These are phyloP conservation scores for Oreonectes daqikongensis DNA, from an alignment of 2,797 vertebrate species.

Conservation along the genomic window DNA sequence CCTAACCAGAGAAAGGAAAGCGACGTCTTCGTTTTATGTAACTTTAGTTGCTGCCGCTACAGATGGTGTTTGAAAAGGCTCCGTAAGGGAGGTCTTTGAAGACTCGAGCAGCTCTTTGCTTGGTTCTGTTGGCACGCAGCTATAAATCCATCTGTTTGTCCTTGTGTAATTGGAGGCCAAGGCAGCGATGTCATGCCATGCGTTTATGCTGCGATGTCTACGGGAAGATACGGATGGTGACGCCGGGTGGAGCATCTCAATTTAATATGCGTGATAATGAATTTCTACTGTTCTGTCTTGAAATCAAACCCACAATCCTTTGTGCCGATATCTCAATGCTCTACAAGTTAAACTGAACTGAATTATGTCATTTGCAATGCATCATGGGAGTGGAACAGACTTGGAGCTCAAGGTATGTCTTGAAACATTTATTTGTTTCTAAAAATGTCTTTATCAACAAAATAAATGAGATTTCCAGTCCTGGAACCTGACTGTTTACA, in stretches of 20 bases:
- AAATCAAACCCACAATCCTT: no score
- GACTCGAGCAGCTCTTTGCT: constrained; percentile 72
- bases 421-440: background rate
- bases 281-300: background rate
- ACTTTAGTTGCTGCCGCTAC: constrained; percentile 67
- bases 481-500: background rate
- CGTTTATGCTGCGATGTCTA: constrained; percentile 5
- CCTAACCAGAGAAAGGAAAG: constrained; percentile 67
- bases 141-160: constrained; percentile 75
- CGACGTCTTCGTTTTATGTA: constrained; percentile 74
- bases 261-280: background rate
- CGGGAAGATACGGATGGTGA: constrained; percentile 16
- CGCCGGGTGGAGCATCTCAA: background rate
- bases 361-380: background rate
- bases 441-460: background rate
- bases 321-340: no score
- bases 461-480: background rate
- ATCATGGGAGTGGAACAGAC: background rate
- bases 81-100: constrained; percentile 72
- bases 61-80: constrained; percentile 76
- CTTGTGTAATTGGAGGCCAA: constrained; percentile 47
- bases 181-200: constrained; percentile 27
- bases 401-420: background rate
- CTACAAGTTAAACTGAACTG: no score
- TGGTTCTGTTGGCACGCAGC: constrained; percentile 69